A percentile compares a stretch with the other conserved stretches of the same genome.
Evolutionary conservation across 2,113 vertebrate genomes (phyloP).

Genomic region (Gopherus flavomarginatus): DNA sequence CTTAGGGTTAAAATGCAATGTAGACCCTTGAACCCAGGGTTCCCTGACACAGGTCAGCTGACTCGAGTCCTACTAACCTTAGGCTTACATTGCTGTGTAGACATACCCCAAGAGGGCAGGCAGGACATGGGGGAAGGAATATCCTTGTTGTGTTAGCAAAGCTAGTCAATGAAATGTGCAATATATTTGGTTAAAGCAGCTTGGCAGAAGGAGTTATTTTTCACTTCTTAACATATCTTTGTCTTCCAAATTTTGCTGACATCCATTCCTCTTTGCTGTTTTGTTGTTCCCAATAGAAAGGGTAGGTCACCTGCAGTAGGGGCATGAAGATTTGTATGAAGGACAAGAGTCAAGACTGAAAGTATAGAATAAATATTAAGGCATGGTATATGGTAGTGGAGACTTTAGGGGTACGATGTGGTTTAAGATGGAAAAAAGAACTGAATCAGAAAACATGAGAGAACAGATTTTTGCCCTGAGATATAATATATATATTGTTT

Average conservation of each 20-base stretch:
- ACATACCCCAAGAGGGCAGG: no score
- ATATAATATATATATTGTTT: not conserved
- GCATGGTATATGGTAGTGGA: rapidly evolving
- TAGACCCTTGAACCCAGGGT: no score
- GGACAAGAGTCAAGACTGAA: not conserved
- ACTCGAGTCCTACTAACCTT: no score
- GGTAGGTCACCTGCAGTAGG: not conserved
- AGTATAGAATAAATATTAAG: not conserved
- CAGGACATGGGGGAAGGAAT: not conserved
- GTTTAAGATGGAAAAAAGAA: not conserved
- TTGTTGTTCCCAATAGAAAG: not conserved
- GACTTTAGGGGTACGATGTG: not conserved
- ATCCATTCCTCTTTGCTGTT: not conserved
- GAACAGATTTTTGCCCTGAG: not conserved
- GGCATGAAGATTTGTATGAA: not conserved
- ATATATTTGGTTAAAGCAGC: not conserved
- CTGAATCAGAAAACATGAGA: not conserved
- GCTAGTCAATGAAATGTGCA: not conserved
- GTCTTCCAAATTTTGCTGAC: not conserved
- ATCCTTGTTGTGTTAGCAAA: not conserved
- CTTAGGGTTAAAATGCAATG: no score
- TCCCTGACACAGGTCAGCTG: no score
- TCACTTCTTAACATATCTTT: not conserved
- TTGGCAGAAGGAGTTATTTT: not conserved
- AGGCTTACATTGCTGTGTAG: no score